phyloP scores from a whole-genome alignment of 1,140 invertebrate genomes.

The Chrysoperla carnea region DNA sequence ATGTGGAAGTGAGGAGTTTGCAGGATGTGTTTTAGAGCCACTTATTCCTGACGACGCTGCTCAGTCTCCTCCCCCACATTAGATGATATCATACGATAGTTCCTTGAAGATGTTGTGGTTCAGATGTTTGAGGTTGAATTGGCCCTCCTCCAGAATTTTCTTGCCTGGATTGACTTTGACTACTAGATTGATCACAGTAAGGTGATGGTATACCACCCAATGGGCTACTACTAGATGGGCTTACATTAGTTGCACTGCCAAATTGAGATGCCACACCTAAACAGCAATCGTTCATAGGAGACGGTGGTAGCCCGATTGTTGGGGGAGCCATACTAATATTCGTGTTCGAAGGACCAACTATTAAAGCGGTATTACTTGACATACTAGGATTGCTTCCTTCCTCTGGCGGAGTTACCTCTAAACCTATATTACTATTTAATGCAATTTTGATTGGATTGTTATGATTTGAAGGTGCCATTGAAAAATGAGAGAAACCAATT shows the following conservation, averaged over 20 bases:
- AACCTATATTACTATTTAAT: conserved; percentile 66
- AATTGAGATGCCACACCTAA: not conserved
- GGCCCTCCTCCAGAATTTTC: not conserved
- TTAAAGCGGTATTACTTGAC: conserved; percentile 32
- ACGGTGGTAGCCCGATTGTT: not conserved
- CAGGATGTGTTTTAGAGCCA: conserved; percentile 30
- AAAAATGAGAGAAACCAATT: conserved; percentile 61
- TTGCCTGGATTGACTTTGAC: not conserved
- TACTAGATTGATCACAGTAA: conserved; percentile 12
- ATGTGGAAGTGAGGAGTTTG: conserved; percentile 15
- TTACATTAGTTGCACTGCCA: conserved; percentile 11
- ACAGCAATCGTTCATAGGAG: not conserved
- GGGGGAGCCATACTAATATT: conserved; percentile 8
- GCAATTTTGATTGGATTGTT: conserved; percentile 65
- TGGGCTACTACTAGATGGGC: conserved; percentile 13
- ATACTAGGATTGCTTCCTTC: conserved; percentile 33
- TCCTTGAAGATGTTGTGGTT: conserved; percentile 63
- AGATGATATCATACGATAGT: conserved; percentile 86
- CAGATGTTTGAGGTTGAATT: conserved; percentile 12
- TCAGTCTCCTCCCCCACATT: conserved; percentile 67
- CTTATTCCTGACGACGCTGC: conserved; percentile 45
- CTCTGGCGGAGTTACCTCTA: conserved; percentile 69
- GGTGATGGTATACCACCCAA: conserved; percentile 15
- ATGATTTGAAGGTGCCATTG: conserved; percentile 35
- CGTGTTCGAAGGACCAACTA: conserved; percentile 29